phyloP scores from a whole-genome alignment of 2,888 invertebrate genomes.

The Bombylius major region DNA sequence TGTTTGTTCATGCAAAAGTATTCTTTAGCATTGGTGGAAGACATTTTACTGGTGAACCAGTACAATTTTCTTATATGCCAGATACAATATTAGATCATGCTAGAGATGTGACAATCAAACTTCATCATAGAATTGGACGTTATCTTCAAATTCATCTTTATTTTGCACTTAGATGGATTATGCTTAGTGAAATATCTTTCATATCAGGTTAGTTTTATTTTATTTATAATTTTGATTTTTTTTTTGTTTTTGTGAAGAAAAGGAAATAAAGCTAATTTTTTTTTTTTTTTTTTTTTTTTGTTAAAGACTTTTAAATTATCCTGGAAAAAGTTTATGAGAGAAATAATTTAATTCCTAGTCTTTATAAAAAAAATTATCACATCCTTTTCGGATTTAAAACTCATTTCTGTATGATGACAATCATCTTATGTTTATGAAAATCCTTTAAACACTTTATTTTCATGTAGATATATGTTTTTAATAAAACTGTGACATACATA shows the following conservation, averaged over 20 bases:
- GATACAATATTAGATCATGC: slow-evolving; percentile 64
- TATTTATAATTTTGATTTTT: too few species aligned
- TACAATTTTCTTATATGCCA: slow-evolving; percentile 63
- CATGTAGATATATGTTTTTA: too few species aligned
- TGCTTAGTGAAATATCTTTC: slow-evolving; percentile 76
- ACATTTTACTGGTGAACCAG: slow-evolving; percentile 56
- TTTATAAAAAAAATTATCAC: too few species aligned
- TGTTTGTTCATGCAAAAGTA: slow-evolving; percentile 64
- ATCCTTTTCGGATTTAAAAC: too few species aligned
- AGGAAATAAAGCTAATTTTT: background rate
- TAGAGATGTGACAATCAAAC: slow-evolving; percentile 66
- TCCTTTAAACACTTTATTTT: too few species aligned
- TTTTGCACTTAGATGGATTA: slow-evolving; percentile 71
- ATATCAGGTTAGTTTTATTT: slow-evolving; percentile 49
- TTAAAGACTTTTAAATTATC: background rate
- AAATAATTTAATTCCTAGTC: too few species aligned
- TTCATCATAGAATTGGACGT: slow-evolving; percentile 61
- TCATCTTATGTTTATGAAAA: too few species aligned
- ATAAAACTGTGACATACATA: too few species aligned
- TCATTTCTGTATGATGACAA: too few species aligned
- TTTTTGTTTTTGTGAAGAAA: too few species aligned
- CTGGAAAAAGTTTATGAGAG: background rate
- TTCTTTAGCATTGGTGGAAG: slow-evolving; percentile 63
- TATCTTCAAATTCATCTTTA: slow-evolving; percentile 64
- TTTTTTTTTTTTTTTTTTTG: too few species aligned